Conservation (phyloP, 2,113 vertebrate species). For the Colistium nudipinnis region DNA sequence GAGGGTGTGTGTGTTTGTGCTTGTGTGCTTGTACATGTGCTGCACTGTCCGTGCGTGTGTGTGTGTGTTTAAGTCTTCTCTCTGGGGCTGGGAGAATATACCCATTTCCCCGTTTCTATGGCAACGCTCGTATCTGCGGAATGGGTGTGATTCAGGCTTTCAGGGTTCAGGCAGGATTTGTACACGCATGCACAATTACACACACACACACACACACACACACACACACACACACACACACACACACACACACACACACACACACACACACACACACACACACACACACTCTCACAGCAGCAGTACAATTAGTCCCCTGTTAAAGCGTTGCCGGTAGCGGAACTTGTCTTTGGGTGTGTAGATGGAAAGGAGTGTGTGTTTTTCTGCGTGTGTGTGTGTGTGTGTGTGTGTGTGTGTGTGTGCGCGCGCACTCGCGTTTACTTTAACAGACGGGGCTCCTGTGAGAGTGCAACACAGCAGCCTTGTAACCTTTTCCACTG, state of each 20-base stretch:
- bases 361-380: conserved; percentile 43
- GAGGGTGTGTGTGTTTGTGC: conserved; percentile 21
- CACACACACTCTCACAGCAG: conserved; percentile 20
- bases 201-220: conserved; percentile 30
- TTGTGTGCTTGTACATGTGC: background rate
- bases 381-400: conserved; percentile 19
- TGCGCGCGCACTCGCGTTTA: background rate
- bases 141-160: conserved; percentile 78
- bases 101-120: conserved; percentile 77
- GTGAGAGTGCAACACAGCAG: conserved; percentile 47
- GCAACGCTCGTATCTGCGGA: conserved; percentile 77
- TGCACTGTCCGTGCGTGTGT: conserved; percentile 30
- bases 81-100: conserved; percentile 67
- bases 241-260: conserved; percentile 18
- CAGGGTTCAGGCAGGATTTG: conserved; percentile 63
- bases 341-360: conserved; percentile 57
- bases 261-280: conserved; percentile 23
- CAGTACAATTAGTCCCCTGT: conserved; percentile 73
- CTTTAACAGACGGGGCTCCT: conserved; percentile 43
- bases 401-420: conserved; percentile 29
- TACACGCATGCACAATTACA: conserved; percentile 16
- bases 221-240: conserved; percentile 20
- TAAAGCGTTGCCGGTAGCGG: conserved; percentile 60
- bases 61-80: conserved; percentile 45
- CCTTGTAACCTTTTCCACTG: conserved; percentile 34